These are phyloP conservation scores for Holcopasites calliopsidis DNA, from an alignment of 1,140 invertebrate species.

Conservation along the genomic window DNA sequence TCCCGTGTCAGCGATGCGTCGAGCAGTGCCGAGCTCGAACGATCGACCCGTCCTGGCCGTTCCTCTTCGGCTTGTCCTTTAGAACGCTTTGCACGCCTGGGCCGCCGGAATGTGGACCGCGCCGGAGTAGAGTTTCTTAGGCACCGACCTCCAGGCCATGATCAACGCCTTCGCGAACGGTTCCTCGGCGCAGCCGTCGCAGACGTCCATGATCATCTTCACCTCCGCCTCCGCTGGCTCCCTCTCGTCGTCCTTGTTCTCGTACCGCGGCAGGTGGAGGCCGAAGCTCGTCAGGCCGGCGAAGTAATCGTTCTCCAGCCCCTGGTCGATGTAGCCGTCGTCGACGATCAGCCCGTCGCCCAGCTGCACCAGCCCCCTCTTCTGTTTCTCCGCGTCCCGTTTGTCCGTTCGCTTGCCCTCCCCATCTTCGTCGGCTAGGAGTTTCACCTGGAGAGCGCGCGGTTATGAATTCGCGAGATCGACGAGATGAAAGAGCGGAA, in stretches of 20 bases:
- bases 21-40: neutral
- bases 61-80: too few relatives aligned
- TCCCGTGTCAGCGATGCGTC: constrained; percentile 15
- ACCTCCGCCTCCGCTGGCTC: constrained; percentile 91
- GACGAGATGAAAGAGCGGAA: neutral
- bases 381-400: constrained; percentile 71
- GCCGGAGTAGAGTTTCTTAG: constrained; percentile 87
- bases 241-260: constrained; percentile 82
- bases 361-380: constrained; percentile 83
- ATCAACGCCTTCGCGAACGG: constrained; percentile 88
- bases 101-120: constrained; percentile 84
- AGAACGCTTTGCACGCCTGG: constrained; percentile 86
- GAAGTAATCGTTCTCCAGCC: constrained; percentile 72
- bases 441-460: constrained; percentile 51
- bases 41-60: too few relatives aligned
- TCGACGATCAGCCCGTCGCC: constrained; percentile 84
- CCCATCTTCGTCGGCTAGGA: constrained; percentile 34
- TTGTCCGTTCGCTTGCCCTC: constrained; percentile 54
- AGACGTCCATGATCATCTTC: constrained; percentile 87
- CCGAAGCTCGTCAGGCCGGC: constrained; percentile 85
- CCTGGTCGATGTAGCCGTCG: constrained; percentile 78
- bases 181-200: constrained; percentile 85
- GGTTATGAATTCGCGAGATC: neutral
- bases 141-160: constrained; percentile 86
- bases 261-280: constrained; percentile 80